Conservation (phyloP, 2,888 invertebrate genomes). For the Drosophila histrio region DNA sequence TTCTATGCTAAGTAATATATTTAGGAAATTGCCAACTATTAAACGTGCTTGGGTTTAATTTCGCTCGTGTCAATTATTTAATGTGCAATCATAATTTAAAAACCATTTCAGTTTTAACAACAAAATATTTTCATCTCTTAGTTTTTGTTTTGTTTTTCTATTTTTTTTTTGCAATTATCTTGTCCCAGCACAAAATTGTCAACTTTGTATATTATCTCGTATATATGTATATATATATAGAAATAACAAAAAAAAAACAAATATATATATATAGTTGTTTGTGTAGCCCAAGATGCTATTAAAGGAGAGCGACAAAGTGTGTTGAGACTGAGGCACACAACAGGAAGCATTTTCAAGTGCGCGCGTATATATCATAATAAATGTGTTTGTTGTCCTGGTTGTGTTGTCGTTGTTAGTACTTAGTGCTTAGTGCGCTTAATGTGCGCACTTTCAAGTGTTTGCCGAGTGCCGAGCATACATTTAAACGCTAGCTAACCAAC, state of each 20-base stretch:
- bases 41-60: slow-evolving; percentile 59
- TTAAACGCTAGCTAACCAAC: slow-evolving; percentile 21
- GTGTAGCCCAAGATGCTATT: slow-evolving; percentile 56
- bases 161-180: slow-evolving; percentile 65
- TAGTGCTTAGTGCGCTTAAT: slow-evolving; percentile 46
- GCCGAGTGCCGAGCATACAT: slow-evolving; percentile 43
- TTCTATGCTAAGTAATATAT: slow-evolving; percentile 46
- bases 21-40: slow-evolving; percentile 52
- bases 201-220: slow-evolving; percentile 40
- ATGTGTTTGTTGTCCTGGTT: slow-evolving; percentile 46
- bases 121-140: slow-evolving; percentile 16
- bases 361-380: slow-evolving; percentile 60
- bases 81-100: slow-evolving; percentile 10
- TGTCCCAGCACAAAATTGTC: slow-evolving; percentile 72
- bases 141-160: slow-evolving; percentile 17
- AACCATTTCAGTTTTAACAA: slow-evolving; percentile 18
- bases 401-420: slow-evolving; percentile 12
- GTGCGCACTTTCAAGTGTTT: slow-evolving; percentile 53
- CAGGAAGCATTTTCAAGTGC: slow-evolving; percentile 45
- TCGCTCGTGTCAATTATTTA: slow-evolving; percentile 20
- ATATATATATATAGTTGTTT: slow-evolving; percentile 38
- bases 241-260: neutral
- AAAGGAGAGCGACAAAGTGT: slow-evolving; percentile 31
- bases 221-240: slow-evolving; percentile 18
- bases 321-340: slow-evolving; percentile 9